Percentiles rank a stretch among this genome's conserved stretches.
Evolutionary conservation across 2,888 invertebrate genomes (phyloP).

Genomic region (Therioaphis trifolii): DNA sequence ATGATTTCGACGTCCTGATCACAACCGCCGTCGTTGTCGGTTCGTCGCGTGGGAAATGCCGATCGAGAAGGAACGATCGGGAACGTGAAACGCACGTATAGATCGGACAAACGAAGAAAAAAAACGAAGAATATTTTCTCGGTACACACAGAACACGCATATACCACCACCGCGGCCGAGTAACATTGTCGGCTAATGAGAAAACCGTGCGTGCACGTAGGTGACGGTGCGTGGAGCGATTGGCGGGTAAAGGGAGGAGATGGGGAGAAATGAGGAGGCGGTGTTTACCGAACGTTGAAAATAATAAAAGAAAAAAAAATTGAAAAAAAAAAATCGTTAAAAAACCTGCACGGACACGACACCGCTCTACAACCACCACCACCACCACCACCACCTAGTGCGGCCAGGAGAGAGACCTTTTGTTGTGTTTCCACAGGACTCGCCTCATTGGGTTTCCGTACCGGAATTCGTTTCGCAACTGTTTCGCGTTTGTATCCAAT

Average conservation of each 20-base stretch:
- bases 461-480: constrained; percentile 63
- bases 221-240: background rate
- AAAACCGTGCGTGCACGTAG: constrained; percentile 18
- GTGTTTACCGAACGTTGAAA: constrained; percentile 49
- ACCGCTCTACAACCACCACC: background rate
- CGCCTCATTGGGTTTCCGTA: constrained; percentile 60
- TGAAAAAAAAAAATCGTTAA: constrained; percentile 5
- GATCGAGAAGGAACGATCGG: constrained; percentile 13
- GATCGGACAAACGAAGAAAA: background rate
- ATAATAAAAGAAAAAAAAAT: constrained; percentile 14
- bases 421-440: constrained; percentile 34
- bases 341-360: background rate
- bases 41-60: constrained; percentile 48
- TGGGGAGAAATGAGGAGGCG: background rate
- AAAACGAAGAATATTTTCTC: background rate
- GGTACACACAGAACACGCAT: background rate
- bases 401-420: constrained; percentile 16
- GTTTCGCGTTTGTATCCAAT: constrained; percentile 54
- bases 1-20: constrained; percentile 4
- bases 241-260: background rate
- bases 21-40: background rate
- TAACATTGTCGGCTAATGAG: constrained; percentile 4
- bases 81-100: background rate
- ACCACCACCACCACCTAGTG: background rate
- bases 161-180: background rate